phyloP scores from a whole-genome alignment of 2,113 vertebrate genomes.

The Antigone vipio region DNA sequence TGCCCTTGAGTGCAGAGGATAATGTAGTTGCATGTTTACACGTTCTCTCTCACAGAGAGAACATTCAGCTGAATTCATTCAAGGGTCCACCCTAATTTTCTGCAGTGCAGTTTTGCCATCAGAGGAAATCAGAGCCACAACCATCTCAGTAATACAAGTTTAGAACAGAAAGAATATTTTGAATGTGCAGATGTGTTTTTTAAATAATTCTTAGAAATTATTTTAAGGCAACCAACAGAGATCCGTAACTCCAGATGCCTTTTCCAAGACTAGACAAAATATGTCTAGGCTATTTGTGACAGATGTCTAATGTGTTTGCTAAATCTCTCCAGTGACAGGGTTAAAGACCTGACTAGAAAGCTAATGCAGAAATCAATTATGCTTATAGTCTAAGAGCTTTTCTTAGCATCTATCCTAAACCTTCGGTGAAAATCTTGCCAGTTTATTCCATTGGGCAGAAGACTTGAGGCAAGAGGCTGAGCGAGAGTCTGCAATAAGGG shows the following conservation, averaged over 20 bases:
- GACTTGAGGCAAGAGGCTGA: neutral
- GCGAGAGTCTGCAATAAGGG: neutral
- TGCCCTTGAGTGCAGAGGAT: neutral
- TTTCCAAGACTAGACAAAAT: neutral
- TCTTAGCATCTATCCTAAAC: neutral
- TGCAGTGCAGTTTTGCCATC: neutral
- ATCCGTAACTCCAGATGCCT: neutral
- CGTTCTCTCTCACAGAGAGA: neutral
- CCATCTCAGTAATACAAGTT: neutral
- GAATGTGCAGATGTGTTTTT: neutral
- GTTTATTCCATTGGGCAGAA: neutral
- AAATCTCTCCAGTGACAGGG: neutral
- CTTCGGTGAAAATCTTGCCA: neutral
- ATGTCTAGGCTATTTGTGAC: neutral
- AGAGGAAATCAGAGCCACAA: neutral
- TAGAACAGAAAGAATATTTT: neutral
- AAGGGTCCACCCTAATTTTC: neutral
- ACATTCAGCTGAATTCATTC: neutral
- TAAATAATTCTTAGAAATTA: neutral
- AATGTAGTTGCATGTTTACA: neutral
- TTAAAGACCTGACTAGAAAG: neutral
- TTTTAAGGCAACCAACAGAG: neutral
- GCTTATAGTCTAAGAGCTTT: neutral
- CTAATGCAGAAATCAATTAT: neutral
- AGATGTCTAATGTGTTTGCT: neutral